Conservation (phyloP, 2,888 invertebrate genomes). For the Cephus spinipes region DNA sequence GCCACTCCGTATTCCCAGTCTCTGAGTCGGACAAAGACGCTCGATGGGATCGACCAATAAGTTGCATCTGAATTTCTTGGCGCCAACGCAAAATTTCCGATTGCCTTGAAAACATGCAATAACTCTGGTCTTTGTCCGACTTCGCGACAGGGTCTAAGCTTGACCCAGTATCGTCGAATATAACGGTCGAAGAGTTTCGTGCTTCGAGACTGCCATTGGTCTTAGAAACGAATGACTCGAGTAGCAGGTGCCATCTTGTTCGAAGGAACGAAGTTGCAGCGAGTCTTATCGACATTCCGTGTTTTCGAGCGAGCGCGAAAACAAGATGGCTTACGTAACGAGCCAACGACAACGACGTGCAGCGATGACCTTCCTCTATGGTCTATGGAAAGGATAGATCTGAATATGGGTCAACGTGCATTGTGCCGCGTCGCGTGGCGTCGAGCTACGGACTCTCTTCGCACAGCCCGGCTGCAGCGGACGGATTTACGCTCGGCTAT, state of each 20-base stretch:
- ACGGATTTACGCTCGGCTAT: background rate
- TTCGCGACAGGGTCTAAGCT: too few species aligned
- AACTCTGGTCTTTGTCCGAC: too few species aligned
- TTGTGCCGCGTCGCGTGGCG: constrained; percentile 41
- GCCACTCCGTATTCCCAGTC: too few species aligned
- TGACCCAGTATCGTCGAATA: too few species aligned
- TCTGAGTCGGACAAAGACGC: too few species aligned
- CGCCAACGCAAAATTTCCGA: too few species aligned
- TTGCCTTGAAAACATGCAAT: too few species aligned
- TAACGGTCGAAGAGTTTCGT: too few species aligned
- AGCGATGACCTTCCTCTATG: constrained; percentile 65
- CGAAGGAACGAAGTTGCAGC: background rate
- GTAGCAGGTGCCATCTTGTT: background rate
- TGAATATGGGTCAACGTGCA: constrained; percentile 67
- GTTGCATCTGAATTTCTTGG: too few species aligned
- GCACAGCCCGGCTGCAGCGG: constrained; percentile 33
- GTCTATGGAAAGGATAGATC: constrained; percentile 62
- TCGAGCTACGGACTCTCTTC: constrained; percentile 57
- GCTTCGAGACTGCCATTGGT: too few species aligned
- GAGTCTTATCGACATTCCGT: constrained; percentile 11
- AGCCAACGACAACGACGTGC: background rate
- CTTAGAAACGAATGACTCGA: background rate
- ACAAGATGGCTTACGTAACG: constrained; percentile 30
- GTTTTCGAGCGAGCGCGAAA: constrained; percentile 44
- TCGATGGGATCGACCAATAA: too few species aligned